Evolutionary conservation across 1,140 invertebrate species (phyloP), one percentile per base, ranked within the genome.

Genomic region (Goniozus legneri): DNA sequence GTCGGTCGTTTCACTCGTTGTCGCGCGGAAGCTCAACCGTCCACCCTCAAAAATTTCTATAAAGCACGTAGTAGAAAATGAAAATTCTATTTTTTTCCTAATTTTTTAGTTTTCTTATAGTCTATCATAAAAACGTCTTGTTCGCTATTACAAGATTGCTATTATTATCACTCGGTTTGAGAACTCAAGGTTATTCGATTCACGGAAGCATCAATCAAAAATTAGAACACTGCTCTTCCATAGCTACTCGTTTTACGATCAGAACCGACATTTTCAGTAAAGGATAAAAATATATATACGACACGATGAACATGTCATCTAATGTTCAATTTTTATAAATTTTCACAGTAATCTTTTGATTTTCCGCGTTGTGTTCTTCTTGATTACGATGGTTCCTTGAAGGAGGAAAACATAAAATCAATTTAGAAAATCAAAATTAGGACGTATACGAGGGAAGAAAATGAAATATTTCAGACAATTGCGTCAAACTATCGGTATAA

Each of bases 31-130:
- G 24, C 13, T 34, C 12, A 13, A 3, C 8, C 22, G 6, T 14
- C 18, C 27, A 22, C 13, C 16, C 21, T 36, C 42, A 44, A 44
- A 40, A 12, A 27, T 41, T 40, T 20, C 42, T 34, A 47, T 34
- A 30, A 46, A 52, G 38, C 34, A 35, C 24, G 24, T 32, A 38
- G 22, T 38, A 50, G 41, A 54, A 45, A 58, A 54, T 21, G 13
- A 36, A 53, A 32, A 20, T 6, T 33, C 33, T 46, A 52, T 15
- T 34, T 27, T 8, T 31, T 30, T 15, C 32, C 22, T 36, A 44
- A 24, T 22, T 34, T 18, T 47, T 47, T 15, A 38, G 22, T 39
- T 27, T 10, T 20, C 27, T 38, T 48, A 38, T 43, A n/a, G n/a
- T 21, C 37, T 52, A 41, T 31, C 22, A 44, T 49, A 36, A 24